Evolutionary conservation across 2,113 vertebrate genomes (phyloP), one percentile per base, ranked within the genome.

Genomic region (Centropristis striata): DNA sequence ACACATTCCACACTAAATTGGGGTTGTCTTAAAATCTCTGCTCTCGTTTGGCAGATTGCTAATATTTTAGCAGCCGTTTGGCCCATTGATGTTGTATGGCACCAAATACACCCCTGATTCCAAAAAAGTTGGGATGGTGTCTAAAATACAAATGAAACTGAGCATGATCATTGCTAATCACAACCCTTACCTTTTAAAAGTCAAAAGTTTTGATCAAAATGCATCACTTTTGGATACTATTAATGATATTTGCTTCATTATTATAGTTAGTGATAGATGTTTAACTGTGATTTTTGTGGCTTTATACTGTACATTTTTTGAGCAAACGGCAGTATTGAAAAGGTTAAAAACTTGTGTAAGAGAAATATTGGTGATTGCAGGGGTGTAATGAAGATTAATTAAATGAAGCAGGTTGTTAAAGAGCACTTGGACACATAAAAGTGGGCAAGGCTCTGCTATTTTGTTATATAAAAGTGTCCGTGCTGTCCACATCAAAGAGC

Each of bases 361-460:
- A 20, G 14, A 73, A 12, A 10, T 42, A 27, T 16, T 41, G 39
- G 13, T 25, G 23, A 78, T 55, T 41, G 58, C 63, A 37, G 13
- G 44, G 46, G 5, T 37, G n/a, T 8, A 27, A 53, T 57, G 47
- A 60, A 68, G 67, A 72, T 81, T 79, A 71, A 57, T 86, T 68
- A 58, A 65, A 74, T 39, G 27, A 65, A 80, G 51, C 36, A 65
- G 64, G 67, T 79, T 65, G 49, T 86, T 81, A 75, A 81, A 78
- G 50, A 28, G 41, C 57, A 57, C 49, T 37, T 46, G 44, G 46
- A 67, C 59, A 65, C 68, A 71, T 81, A 69, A 78, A 86, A 83
- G 53, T 67, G 66, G 71, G 80, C 74, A 57, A 25, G 32, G 63
- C 51, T 58, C 0, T 44, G 75, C 16, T 74, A 39, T 79, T 81